Base-by-base conservation (phyloP, 1,140 invertebrate genomes). In the Drosophila persimilis region DNA sequence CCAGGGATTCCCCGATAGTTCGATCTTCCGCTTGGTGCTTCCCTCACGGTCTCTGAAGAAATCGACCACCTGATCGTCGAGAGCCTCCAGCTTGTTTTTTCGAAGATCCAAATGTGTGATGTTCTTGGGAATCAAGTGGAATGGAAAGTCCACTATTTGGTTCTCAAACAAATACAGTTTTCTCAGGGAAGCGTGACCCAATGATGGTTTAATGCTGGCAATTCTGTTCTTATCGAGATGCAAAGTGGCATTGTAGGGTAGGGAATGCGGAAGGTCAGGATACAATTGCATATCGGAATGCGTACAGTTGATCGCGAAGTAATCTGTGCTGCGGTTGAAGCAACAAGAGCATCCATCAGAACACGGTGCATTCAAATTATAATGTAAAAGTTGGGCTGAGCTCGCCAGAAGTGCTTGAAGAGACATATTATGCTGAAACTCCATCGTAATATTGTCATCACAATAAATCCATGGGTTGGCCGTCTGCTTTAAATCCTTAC, bases 1-100 rank as follows among this genome's bases (percentile, higher is more conserved):
- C 61, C 61, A 63, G 3, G 61, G 61, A 24, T 63, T 63, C 0
- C 60, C 60, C 4, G 60, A 47, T 2, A 63, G 43, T 35, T 63
- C 11, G 2, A 58, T 3, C 26, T 31, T 31, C 8, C 29, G 29
- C 7, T 45, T 6, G 0, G 41, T 45, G 9, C 45, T 17, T 24
- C 17, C 29, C 3, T 63, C 22, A 0, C 43, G 60, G 29, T 39
- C 8, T 35, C n/a, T 46, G 6, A 46, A 0, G 6, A 29, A 24
- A 2, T 2, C n/a, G 8, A 66, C 15, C 0, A 66, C 43, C 2
- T 13, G 2, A 13, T 66, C 26, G 29, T 55, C 62, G 5, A 67
- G 61, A 2, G 39, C 7, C 15, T 54, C 9, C 17, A 67, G 29
- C 7, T 13, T 54, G 20, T 67, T 67, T 15, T 46, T 45, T 2